Percentiles rank a stretch among this genome's conserved stretches.
These are phyloP conservation scores for Palythoa grandiflora DNA, from an alignment of 92 coral and sea anemone genomes.

Conservation along the genomic window DNA sequence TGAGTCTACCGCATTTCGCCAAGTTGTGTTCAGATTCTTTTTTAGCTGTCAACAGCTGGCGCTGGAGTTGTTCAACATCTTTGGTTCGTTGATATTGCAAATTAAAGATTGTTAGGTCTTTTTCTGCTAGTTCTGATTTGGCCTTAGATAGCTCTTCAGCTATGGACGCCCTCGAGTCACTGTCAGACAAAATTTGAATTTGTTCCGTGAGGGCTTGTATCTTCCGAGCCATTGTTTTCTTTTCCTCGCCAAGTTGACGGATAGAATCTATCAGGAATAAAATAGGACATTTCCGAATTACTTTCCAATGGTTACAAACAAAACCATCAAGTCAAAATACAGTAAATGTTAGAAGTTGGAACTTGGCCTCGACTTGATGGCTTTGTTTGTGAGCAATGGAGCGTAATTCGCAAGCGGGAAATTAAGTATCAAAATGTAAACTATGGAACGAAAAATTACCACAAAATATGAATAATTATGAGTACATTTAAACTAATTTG, in stretches of 20 bases:
- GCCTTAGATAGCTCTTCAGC: slow-evolving; percentile 26
- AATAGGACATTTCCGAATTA: no score
- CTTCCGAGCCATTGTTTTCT: background rate
- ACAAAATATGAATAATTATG: no score
- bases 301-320: background rate
- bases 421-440: background rate
- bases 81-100: slow-evolving; percentile 19
- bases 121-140: slow-evolving; percentile 27
- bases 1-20: slow-evolving; percentile 29
- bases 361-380: no score
- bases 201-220: background rate
- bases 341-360: no score
- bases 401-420: no score
- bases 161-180: background rate
- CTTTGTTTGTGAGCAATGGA: no score
- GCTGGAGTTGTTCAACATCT: background rate
- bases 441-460: no score
- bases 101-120: slow-evolving; percentile 11
- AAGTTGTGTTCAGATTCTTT: slow-evolving; percentile 17
- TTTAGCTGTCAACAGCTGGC: background rate
- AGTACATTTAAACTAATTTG: no score
- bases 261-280: background rate
- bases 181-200: background rate
- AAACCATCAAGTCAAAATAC: background rate
- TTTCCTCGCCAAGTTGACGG: background rate